Percentiles rank a stretch among this genome's conserved stretches.
These are phyloP conservation scores for Hapalemur alaotrensis DNA, from an alignment of 2,797 vertebrate species.

Conservation along the genomic window DNA sequence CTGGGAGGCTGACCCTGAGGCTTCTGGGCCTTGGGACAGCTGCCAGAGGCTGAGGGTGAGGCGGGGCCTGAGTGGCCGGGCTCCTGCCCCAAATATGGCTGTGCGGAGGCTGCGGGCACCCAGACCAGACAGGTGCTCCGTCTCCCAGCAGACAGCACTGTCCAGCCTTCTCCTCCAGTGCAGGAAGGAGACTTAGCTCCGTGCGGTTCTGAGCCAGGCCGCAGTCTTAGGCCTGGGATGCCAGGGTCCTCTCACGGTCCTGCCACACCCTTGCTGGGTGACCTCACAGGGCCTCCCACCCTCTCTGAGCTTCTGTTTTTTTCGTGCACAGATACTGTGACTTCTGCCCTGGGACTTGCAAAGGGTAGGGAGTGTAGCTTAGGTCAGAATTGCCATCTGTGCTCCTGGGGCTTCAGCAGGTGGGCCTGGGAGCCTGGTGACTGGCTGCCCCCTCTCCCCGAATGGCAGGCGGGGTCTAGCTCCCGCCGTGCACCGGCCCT, in stretches of 20 bases:
- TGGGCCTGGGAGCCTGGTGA: neutral
- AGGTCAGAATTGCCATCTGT: neutral
- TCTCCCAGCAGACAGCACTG: neutral
- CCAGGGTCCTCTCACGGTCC: neutral
- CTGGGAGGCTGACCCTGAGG: neutral
- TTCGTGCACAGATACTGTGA: neutral
- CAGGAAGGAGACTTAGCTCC: neutral
- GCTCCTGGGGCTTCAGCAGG: neutral
- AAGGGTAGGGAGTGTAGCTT: neutral
- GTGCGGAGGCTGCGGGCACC: neutral
- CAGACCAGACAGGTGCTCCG: neutral
- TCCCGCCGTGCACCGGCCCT: neutral
- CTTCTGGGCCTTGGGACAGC: neutral
- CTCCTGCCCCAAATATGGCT: slow-evolving; percentile 54
- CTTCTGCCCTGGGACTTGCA: neutral
- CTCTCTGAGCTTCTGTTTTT: neutral
- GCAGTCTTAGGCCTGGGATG: neutral
- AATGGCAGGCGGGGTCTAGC: neutral
- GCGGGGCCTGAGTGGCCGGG: neutral
- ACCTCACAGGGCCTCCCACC: neutral
- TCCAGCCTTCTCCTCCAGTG: neutral
- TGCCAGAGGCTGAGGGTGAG: slow-evolving; percentile 26
- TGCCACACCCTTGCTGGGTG: neutral
- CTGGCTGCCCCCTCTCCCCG: neutral
- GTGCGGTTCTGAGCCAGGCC: neutral